A percentile compares a stretch with the other conserved stretches of the same genome.
Evolutionary conservation across 2,888 invertebrate genomes (phyloP).

Genomic region (Fragum fragum): DNA sequence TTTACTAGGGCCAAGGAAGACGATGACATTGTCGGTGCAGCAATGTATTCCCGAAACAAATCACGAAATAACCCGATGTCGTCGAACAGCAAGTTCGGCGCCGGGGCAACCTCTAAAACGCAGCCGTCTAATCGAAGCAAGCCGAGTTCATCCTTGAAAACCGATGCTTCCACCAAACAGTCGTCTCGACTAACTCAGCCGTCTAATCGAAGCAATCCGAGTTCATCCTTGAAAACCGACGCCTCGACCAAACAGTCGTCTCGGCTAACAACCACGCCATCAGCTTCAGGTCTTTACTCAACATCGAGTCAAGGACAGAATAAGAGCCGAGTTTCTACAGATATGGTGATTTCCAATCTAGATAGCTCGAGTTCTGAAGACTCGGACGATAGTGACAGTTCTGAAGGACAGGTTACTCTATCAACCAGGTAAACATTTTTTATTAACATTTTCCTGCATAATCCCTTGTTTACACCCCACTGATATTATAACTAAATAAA

Average conservation of each 20-base stretch:
- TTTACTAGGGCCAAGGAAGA: no score
- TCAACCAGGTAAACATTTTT: background rate
- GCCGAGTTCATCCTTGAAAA: no score
- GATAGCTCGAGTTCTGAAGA: background rate
- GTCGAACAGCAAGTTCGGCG: background rate
- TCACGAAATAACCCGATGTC: background rate
- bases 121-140: no score
- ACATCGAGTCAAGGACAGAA: background rate
- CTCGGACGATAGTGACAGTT: background rate
- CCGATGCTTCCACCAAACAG: no score
- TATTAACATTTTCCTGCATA: no score
- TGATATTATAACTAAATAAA: no score
- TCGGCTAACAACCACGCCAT: background rate
- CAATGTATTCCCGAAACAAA: background rate
- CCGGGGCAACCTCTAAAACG: no score
- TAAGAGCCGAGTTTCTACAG: background rate
- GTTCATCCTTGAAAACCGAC: no score
- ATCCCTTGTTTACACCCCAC: no score
- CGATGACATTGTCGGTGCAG: background rate
- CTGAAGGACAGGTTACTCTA: background rate
- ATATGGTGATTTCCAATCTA: background rate
- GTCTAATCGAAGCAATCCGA: no score
- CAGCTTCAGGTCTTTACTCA: background rate
- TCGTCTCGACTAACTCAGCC: no score
- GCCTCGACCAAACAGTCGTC: background rate